Evolutionary conservation across 2,113 vertebrate species (phyloP).

Genomic region (Malurus melanocephalus): DNA sequence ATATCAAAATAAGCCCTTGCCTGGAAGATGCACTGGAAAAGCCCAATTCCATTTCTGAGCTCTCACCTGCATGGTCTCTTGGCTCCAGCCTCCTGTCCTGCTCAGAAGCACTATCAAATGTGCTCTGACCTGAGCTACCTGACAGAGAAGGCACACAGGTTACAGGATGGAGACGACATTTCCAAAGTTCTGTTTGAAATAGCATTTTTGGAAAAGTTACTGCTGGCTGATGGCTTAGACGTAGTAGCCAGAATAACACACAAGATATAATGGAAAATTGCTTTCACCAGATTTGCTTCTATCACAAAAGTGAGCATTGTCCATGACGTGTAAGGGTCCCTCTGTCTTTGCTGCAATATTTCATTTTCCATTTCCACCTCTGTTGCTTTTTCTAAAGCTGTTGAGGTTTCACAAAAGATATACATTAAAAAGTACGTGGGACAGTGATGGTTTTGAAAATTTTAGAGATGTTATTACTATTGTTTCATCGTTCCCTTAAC

Average conservation of each 20-base stretch:
- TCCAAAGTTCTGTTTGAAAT: background rate
- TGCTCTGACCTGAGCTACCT: background rate
- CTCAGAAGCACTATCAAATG: fast-evolving
- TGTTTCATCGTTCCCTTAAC: background rate
- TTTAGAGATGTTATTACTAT: background rate
- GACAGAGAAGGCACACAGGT: fast-evolving
- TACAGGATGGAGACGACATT: background rate
- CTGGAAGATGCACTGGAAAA: background rate
- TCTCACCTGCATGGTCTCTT: background rate
- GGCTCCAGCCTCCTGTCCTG: background rate
- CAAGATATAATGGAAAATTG: background rate
- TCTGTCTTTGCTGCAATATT: background rate
- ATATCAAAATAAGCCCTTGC: background rate
- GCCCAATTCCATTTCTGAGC: background rate
- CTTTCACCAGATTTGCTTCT: background rate
- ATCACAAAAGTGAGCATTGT: background rate
- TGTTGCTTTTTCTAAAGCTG: background rate
- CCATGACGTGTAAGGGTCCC: background rate
- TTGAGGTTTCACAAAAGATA: background rate
- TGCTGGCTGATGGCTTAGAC: background rate
- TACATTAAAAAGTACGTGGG: background rate
- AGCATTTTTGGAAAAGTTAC: background rate
- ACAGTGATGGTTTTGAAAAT: background rate
- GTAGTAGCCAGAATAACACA: background rate
- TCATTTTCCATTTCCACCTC: background rate